Percentiles rank a stretch among this genome's conserved stretches.
phyloP scores from a whole-genome alignment of 2,113 vertebrate genomes.

The Cyprinus carpio region DNA sequence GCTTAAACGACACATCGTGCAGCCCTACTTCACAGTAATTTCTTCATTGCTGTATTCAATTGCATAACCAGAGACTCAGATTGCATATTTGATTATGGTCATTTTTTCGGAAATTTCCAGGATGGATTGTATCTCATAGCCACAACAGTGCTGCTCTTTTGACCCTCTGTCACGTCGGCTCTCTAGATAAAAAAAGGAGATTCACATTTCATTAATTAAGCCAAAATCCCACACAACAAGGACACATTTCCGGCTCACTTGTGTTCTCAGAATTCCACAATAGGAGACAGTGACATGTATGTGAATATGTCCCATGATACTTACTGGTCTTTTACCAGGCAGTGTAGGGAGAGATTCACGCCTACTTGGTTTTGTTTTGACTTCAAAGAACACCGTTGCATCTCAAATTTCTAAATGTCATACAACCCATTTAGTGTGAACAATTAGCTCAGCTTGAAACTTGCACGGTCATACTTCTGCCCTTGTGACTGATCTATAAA shows the following conservation, averaged over 20 bases:
- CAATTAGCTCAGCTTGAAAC: background rate
- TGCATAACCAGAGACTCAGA: conserved; percentile 20
- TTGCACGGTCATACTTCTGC: background rate
- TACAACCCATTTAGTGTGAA: background rate
- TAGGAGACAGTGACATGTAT: too few relatives aligned
- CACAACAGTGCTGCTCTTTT: background rate
- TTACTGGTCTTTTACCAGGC: background rate
- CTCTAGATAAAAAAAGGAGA: background rate
- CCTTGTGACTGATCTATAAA: background rate
- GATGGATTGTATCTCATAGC: background rate
- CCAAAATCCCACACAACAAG: too few relatives aligned
- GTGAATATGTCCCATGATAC: background rate
- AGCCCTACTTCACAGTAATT: too few relatives aligned
- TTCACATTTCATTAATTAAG: background rate
- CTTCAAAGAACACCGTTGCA: background rate
- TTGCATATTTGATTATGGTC: conserved; percentile 24
- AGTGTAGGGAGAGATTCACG: background rate
- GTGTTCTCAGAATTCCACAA: background rate
- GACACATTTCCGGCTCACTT: background rate
- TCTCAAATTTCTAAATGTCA: background rate
- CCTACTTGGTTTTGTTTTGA: background rate
- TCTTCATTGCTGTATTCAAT: background rate
- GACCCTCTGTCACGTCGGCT: background rate
- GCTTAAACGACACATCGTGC: too few relatives aligned
- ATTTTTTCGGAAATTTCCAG: conserved; percentile 27